phyloP scores from a whole-genome alignment of 2,113 vertebrate genomes.

The Smithornis capensis region DNA sequence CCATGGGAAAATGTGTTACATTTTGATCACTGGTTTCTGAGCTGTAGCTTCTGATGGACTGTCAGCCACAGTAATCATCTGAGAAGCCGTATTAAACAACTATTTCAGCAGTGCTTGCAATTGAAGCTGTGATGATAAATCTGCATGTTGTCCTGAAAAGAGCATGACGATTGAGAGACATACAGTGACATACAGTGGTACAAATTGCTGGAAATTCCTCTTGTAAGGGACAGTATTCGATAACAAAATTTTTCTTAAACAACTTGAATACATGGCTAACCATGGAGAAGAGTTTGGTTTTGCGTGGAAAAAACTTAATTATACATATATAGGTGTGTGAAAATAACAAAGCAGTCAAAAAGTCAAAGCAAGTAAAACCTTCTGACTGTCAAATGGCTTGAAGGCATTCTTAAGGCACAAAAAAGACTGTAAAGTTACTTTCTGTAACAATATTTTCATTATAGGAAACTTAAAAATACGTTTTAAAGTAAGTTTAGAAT shows the following conservation, averaged over 20 bases:
- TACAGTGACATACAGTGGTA: rapidly evolving
- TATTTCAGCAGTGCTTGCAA: not conserved
- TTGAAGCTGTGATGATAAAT: not conserved
- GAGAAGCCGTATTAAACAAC: not conserved
- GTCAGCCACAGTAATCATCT: not conserved
- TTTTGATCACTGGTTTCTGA: not conserved
- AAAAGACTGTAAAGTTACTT: not conserved
- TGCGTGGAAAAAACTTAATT: not conserved
- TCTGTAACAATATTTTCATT: not conserved
- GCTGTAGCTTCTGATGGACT: not conserved
- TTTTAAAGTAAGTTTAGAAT: not conserved
- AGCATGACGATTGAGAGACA: not conserved
- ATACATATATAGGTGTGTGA: rapidly evolving
- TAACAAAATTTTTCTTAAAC: not conserved
- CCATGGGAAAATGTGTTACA: not conserved
- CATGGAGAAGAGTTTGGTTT: not conserved
- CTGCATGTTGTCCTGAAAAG: not conserved
- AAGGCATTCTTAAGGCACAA: not conserved
- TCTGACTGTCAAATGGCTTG: not conserved
- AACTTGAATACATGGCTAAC: not conserved
- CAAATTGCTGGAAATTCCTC: not conserved
- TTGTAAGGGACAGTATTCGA: not conserved
- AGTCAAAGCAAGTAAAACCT: not conserved
- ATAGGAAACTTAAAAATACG: not conserved
- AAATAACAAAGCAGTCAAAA: not conserved